Evolutionary conservation across 2,797 vertebrate genomes (phyloP).

Genomic region (Poeciliopsis presidionis): DNA sequence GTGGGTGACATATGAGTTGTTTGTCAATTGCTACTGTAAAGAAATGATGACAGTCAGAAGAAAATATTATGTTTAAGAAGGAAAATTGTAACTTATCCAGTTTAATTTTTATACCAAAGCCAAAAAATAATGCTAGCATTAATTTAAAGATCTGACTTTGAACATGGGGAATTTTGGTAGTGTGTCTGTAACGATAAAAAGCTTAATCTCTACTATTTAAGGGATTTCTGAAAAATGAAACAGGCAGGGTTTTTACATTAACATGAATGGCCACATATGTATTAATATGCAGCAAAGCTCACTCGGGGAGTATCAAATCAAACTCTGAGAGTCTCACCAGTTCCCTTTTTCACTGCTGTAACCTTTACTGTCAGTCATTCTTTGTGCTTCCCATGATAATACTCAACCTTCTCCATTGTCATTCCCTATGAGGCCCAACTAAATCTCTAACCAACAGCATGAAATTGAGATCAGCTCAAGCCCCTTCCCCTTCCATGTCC

Average conservation of each 20-base stretch:
- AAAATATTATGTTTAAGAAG: constrained; percentile 21
- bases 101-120: constrained; percentile 33
- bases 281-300: constrained; percentile 11
- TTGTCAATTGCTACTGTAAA: constrained; percentile 37
- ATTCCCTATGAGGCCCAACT: constrained; percentile 55
- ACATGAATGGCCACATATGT: constrained; percentile 1
- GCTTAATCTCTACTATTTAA: not conserved
- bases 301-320: constrained; percentile 5
- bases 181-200: not conserved
- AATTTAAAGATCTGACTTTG: not conserved
- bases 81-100: constrained; percentile 39
- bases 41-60: constrained; percentile 30
- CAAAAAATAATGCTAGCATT: constrained; percentile 23
- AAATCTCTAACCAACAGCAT: constrained; percentile 55
- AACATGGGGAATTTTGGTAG: not conserved
- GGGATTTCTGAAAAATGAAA: not conserved
- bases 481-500: constrained; percentile 46
- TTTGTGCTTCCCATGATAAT: constrained; percentile 55
- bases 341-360: constrained; percentile 27
- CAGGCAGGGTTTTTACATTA: not conserved
- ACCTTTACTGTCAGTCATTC: constrained; percentile 55
- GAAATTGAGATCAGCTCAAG: constrained; percentile 56
- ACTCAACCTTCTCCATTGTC: constrained; percentile 58
- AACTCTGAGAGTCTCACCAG: constrained; percentile 20
- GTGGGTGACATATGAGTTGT: constrained; percentile 23